Base-by-base conservation (phyloP, 1,140 invertebrate species). In the Euwallacea similis region DNA sequence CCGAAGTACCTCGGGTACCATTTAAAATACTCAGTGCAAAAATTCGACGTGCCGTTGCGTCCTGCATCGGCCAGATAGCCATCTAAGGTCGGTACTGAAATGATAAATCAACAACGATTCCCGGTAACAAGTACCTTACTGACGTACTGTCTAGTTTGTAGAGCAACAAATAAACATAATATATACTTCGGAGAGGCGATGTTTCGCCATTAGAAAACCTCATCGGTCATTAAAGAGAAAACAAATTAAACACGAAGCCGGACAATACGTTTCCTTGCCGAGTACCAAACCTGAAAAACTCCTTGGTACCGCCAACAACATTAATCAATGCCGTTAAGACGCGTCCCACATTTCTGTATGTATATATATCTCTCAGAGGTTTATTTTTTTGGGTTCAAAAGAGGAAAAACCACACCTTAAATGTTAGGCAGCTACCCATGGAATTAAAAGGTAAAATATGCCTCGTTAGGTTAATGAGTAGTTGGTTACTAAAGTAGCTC, bases 81-180 rank as follows among this genome's bases (percentile, higher is more conserved):
- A 56, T 68, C 56, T 60, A 60, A 13, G 43, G 43, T 56, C 13
- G n/a, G 42, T 50, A 44, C 11, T 68, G 55, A 47, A 60, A 68
- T 60, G 55, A 68, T 68, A 68, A 68, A 68, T 58, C 56, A 68
- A 68, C 66, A 68, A 60, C 42, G 53, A 62, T 60, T 42, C 43
- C 42, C 44, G 55, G 66, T 68, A 68, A 68, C 66, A 68, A 68
- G 55, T 68, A 60, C 43, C 46, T 68, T 68, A 66, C 55, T 60
- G 44, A 58, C 66, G 55, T 68, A 68, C 53, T 50, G 55, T 68
- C 55, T 43, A 13, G 66, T 68, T 68, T 60, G 66, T 68, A 42
- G 66, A 68, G 66, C 66, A 58, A 66, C 65, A 58, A 58, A 66
- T 58, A 66, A 58, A 68, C 66, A 60, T 68, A 68, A 68, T 68